phyloP scores from a whole-genome alignment of 2,113 vertebrate genomes.

The Myiozetetes cayanensis region DNA sequence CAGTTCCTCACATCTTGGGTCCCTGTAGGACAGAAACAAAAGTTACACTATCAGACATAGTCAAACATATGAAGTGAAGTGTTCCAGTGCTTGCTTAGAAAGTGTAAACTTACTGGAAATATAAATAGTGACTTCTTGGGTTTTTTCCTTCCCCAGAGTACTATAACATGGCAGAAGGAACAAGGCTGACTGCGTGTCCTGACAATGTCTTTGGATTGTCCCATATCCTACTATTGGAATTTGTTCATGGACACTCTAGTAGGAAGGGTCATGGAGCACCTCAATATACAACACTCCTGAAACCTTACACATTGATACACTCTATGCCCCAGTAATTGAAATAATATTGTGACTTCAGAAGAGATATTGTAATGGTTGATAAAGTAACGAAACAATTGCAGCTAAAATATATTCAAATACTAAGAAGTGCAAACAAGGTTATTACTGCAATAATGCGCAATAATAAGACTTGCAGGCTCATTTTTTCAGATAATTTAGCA shows the following conservation, averaged over 20 bases:
- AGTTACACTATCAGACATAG: background rate
- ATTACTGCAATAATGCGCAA: background rate
- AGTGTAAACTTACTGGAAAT: background rate
- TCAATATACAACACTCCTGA: background rate
- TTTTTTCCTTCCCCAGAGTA: background rate
- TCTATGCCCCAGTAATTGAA: background rate
- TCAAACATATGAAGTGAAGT: background rate
- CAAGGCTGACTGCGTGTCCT: background rate
- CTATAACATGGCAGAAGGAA: background rate
- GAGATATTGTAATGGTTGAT: background rate
- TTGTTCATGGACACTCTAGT: background rate
- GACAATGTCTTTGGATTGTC: background rate
- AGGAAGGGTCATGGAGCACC: background rate
- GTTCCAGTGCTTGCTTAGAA: background rate
- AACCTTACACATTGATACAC: background rate
- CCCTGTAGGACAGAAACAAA: background rate
- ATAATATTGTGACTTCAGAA: background rate
- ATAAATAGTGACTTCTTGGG: rapidly evolving
- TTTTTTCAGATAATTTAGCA: background rate
- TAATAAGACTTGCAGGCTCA: background rate
- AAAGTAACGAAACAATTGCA: background rate
- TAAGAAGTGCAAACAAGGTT: background rate
- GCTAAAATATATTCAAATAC: background rate
- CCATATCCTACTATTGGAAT: background rate
- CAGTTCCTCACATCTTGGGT: background rate